A percentile compares a stretch with the other conserved stretches of the same genome.
phyloP scores from a whole-genome alignment of 2,797 vertebrate species.

The Thripadectes ignobilis region DNA sequence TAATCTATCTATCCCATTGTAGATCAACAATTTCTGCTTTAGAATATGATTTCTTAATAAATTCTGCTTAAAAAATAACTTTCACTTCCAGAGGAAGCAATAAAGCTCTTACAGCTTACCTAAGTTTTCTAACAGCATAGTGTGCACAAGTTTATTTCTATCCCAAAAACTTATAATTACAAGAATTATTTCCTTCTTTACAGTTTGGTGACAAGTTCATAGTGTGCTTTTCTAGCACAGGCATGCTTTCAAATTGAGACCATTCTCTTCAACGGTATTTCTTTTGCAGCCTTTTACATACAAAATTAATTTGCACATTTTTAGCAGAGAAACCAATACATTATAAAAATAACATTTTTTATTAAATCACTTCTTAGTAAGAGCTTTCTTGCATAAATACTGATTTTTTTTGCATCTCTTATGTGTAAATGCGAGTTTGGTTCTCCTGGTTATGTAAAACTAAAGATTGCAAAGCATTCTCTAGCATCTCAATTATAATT shows the following conservation, averaged over 20 bases:
- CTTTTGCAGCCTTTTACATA: not conserved
- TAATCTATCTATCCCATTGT: not conserved
- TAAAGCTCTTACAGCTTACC: not conserved
- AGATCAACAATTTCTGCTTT: not conserved
- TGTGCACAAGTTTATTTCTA: not conserved
- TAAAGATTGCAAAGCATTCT: not conserved
- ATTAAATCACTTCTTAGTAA: not conserved
- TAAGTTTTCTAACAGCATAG: not conserved
- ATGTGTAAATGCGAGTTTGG: rapidly evolving
- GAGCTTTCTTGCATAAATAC: not conserved
- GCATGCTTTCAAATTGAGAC: not conserved
- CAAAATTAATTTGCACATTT: not conserved
- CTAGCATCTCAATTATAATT: not conserved
- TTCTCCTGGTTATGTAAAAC: not conserved
- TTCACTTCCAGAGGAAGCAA: not conserved
- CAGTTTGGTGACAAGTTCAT: not conserved
- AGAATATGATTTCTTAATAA: not conserved
- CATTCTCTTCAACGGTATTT: not conserved
- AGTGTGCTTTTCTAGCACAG: not conserved
- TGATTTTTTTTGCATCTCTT: not conserved
- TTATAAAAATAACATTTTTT: not conserved
- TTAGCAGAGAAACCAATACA: not conserved
- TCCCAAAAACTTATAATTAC: not conserved
- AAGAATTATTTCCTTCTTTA: not conserved
- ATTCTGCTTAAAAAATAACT: not conserved